phyloP scores from a whole-genome alignment of 1,140 invertebrate genomes.

The Cyphomyrmex costatus region DNA sequence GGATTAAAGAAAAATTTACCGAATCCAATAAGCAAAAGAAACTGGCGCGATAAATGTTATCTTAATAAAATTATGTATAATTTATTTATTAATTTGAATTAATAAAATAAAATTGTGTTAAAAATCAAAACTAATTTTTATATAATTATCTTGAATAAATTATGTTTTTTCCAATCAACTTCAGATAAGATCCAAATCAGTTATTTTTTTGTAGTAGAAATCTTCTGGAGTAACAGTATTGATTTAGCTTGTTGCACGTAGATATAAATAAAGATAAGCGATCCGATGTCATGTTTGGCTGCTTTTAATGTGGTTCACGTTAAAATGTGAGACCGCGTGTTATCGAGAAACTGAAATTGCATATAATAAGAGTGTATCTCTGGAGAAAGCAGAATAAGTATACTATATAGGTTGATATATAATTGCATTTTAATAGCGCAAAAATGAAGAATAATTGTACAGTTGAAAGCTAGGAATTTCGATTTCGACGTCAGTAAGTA shows the following conservation, averaged over 20 bases:
- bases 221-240: conserved; percentile 53
- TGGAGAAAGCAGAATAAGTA: conserved; percentile 25
- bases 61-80: too few relatives aligned
- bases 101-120: neutral
- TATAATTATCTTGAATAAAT: neutral
- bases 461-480: neutral
- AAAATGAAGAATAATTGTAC: conserved; percentile 30
- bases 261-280: conserved; percentile 67
- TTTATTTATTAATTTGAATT: too few relatives aligned
- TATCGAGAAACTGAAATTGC: conserved; percentile 39
- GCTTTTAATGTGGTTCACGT: neutral
- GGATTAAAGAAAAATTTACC: neutral
- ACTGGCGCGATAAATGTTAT: neutral
- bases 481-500: conserved; percentile 10
- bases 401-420: neutral
- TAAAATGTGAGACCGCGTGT: conserved; percentile 20
- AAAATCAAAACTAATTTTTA: neutral
- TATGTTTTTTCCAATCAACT: neutral
- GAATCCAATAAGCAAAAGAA: neutral
- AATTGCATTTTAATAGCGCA: neutral
- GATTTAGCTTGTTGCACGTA: conserved; percentile 79
- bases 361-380: neutral
- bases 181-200: neutral
- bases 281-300: neutral
- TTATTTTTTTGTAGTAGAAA: neutral